Conservation (phyloP, 2,797 vertebrate genomes). For the Eptatretus atami region DNA sequence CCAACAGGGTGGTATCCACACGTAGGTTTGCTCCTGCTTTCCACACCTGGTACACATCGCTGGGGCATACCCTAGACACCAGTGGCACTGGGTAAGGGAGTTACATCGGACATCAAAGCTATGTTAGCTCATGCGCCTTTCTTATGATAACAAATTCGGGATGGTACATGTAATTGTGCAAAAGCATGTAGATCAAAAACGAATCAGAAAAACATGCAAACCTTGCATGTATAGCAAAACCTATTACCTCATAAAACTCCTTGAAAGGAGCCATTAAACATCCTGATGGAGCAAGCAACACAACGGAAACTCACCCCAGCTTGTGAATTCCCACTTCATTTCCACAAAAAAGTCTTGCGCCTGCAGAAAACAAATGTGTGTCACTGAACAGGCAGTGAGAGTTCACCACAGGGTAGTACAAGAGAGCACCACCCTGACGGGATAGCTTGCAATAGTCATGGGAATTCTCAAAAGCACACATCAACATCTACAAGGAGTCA, state of each 20-base stretch:
- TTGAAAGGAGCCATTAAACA: no score
- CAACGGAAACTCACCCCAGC: conserved; percentile 22
- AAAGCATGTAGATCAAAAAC: background rate
- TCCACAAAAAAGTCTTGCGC: conserved; percentile 74
- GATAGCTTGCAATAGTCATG: no score
- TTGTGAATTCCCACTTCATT: conserved; percentile 95
- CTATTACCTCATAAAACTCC: no score
- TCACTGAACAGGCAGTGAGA: no score
- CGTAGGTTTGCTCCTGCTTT: conserved; percentile 64
- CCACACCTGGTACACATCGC: conserved; percentile 72
- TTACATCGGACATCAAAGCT: background rate
- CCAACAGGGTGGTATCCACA: conserved; percentile 66
- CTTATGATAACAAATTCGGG: no score
- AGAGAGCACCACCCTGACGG: no score
- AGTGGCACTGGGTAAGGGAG: conserved; percentile 27
- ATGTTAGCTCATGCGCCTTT: background rate
- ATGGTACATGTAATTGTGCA: no score
- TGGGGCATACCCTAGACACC: conserved; percentile 75
- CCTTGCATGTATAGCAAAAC: background rate
- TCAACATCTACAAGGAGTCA: no score
- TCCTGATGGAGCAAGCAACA: no score
- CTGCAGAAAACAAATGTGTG: conserved; percentile 14
- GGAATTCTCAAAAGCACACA: no score
- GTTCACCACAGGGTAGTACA: no score
- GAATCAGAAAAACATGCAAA: background rate